Conservation (phyloP, 2,797 vertebrate genomes). For the Hypotaenidia philippensis region DNA sequence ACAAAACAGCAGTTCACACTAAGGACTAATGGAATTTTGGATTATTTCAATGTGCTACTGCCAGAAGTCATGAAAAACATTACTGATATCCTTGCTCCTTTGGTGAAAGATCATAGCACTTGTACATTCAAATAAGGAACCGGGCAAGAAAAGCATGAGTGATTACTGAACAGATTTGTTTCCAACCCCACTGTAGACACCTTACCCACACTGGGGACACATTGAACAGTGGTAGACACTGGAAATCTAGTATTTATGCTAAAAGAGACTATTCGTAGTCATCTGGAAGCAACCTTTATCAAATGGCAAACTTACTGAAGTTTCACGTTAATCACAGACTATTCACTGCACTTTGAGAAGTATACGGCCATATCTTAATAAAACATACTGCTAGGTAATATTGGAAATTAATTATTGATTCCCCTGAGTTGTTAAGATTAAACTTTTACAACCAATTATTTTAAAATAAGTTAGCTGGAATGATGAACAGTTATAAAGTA, state of each 20-base stretch:
- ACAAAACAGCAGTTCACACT: not conserved
- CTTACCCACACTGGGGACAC: not conserved
- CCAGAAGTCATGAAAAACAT: not conserved
- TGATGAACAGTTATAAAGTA: conserved; percentile 2
- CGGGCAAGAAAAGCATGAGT: not conserved
- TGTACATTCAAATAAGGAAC: not conserved
- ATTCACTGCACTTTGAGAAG: not conserved
- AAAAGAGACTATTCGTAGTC: not conserved
- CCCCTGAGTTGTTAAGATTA: conserved; percentile 9
- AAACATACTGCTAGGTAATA: not conserved
- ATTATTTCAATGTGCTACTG: not conserved
- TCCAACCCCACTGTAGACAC: not conserved
- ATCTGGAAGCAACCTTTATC: not conserved
- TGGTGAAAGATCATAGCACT: not conserved
- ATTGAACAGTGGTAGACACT: not conserved
- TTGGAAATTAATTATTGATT: conserved; percentile 57
- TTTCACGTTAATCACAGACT: not conserved
- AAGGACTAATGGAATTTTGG: not conserved
- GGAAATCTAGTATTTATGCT: not conserved
- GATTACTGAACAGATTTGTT: not conserved
- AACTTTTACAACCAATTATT: conserved; percentile 49
- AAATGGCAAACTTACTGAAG: not conserved
- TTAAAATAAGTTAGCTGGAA: conserved; percentile 2
- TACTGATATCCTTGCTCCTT: not conserved
- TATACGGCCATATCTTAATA: not conserved